A percentile compares a stretch with the other conserved stretches of the same genome.
phyloP scores from a whole-genome alignment of 2,797 vertebrate genomes.

The Stomatorhinus walkeri region DNA sequence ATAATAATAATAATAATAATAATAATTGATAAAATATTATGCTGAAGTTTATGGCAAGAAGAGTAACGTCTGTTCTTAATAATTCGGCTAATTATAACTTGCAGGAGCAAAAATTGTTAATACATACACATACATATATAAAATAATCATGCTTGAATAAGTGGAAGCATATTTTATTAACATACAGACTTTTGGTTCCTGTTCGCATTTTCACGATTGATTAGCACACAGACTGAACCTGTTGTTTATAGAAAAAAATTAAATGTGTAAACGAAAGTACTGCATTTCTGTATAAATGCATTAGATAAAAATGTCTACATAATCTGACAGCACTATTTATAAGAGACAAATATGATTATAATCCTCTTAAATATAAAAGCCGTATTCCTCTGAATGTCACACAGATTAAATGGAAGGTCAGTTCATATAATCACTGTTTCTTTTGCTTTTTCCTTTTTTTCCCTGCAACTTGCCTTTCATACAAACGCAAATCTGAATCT shows the following conservation, averaged over 20 bases:
- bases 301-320: neutral
- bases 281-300: conserved; percentile 8
- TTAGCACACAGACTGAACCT: neutral
- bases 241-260: neutral
- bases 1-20: neutral
- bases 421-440: conserved; percentile 7
- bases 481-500: neutral
- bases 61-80: neutral
- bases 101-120: neutral
- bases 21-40: neutral
- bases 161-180: neutral
- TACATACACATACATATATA: neutral
- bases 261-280: neutral
- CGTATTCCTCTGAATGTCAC: neutral
- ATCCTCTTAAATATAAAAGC: conserved; percentile 3
- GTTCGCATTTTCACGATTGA: neutral
- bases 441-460: neutral
- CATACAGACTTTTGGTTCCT: neutral
- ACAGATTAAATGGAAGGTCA: neutral
- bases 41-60: neutral
- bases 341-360: neutral
- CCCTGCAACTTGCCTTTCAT: neutral
- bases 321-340: neutral
- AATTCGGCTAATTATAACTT: neutral
- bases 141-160: neutral